Evolutionary conservation across 2,113 vertebrate genomes (phyloP).

Genomic region (Plecturocebus donacophilus): DNA sequence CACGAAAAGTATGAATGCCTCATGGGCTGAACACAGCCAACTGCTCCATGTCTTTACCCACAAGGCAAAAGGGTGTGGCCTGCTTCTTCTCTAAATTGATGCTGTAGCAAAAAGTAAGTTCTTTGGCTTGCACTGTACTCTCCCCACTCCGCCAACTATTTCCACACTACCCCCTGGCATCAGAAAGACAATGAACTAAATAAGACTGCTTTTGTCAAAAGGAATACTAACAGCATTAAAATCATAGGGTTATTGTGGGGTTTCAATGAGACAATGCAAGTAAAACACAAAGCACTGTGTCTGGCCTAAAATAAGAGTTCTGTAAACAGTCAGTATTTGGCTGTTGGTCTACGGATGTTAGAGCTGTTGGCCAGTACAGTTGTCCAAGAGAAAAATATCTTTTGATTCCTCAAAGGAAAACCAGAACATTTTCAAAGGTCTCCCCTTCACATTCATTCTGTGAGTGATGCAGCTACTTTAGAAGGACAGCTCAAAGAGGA

Average conservation of each 20-base stretch:
- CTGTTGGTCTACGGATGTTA: neutral
- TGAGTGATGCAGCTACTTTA: neutral
- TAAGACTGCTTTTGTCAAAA: neutral
- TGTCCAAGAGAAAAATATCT: neutral
- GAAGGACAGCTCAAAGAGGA: neutral
- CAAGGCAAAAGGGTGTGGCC: neutral
- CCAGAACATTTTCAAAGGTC: rapidly evolving
- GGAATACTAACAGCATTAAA: neutral
- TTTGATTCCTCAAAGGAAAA: neutral
- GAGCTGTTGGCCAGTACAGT: rapidly evolving
- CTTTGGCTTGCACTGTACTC: rapidly evolving
- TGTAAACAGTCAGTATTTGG: neutral
- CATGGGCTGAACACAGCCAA: neutral
- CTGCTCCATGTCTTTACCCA: rapidly evolving
- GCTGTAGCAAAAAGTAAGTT: too few relatives aligned
- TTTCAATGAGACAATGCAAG: neutral
- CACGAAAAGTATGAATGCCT: neutral
- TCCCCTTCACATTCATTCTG: neutral
- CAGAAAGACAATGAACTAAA: neutral
- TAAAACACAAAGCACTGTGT: neutral
- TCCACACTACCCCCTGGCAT: neutral
- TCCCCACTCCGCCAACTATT: rapidly evolving
- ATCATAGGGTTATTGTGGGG: neutral
- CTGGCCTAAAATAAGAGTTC: neutral
- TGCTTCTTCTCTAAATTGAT: neutral